Evolutionary conservation across 2,113 vertebrate genomes (phyloP).

Genomic region (Entomyzon cyanotis): DNA sequence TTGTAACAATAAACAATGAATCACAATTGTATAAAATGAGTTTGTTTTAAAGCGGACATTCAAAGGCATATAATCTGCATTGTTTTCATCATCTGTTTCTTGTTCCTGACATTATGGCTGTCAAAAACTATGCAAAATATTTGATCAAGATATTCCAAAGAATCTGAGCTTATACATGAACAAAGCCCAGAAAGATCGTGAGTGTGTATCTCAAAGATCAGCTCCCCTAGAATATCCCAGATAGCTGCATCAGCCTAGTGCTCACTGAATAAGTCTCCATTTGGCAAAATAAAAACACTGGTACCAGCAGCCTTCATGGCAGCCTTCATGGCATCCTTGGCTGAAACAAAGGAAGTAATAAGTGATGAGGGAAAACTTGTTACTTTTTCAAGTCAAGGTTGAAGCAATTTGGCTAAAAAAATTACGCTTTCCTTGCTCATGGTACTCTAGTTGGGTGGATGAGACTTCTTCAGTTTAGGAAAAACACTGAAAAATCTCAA

Average conservation of each 20-base stretch:
- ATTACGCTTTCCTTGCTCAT: neutral
- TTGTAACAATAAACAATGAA: constrained; percentile 58
- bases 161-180: neutral
- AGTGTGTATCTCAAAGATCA: neutral
- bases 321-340: neutral
- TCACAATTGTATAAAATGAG: constrained; percentile 19
- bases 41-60: constrained; percentile 29
- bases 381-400: neutral
- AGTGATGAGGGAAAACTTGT: neutral
- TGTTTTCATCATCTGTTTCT: constrained; percentile 46
- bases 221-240: neutral
- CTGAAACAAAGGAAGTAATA: neutral
- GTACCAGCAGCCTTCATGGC: neutral
- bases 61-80: constrained; percentile 29
- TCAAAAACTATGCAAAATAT: neutral
- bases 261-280: neutral
- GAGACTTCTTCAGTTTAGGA: neutral
- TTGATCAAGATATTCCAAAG: constrained; percentile 2
- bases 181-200: neutral
- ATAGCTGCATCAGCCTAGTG: neutral
- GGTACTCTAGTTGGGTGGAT: neutral
- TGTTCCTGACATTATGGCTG: neutral
- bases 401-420: neutral
- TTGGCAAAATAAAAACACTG: neutral
- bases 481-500: neutral